Evolutionary conservation across 1,140 invertebrate species (phyloP), one percentile per base, ranked within the genome.

Genomic region (Drosophila prosaltans): DNA sequence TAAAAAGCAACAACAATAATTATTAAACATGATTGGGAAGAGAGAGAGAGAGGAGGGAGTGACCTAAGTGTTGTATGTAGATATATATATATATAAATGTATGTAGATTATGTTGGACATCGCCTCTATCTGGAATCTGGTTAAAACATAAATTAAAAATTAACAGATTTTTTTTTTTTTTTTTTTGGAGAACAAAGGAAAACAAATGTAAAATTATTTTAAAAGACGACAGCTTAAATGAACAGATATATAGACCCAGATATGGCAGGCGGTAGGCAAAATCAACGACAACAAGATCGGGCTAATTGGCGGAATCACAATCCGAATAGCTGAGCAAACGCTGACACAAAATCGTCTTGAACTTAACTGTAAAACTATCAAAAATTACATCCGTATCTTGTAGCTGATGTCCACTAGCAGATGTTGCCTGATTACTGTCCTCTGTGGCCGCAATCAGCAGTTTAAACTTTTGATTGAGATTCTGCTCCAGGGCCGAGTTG

Each of bases 301-400:
- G 80, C 72, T 86, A 91, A 85, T 91, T 84, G 58, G 64, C 54
- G 61, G 74, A 55, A 54, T 85, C 78, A 39, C 72, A 67, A 68
- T 88, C 82, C 76, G 88, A 91, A 71, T 91, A 81, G 81, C 84
- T 91, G 40, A 92, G 78, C 70, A 92, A 69, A 9, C 90, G 90
- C 79, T 92, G 91, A 74, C 91, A 92, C 60, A 92, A 67, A 61
- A 89, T 89, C 67, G 91, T 89, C 80, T 92, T 92, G 65, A 92
- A 92, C 69, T 91, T 91, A 36, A 91, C 89, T 48, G 80, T 85
- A 67, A 92, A 88, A 65, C 74, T 86, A 73, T 92, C 91, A 48
- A 92, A 92, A 62, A 92, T 91, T 71, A 77, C 75, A 69, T 92
- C 91, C 16, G 90, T 91, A 16, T 92, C 83, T 40, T 92, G 82